phyloP scores from a whole-genome alignment of 2,888 invertebrate genomes.

The Chouioia cunea region DNA sequence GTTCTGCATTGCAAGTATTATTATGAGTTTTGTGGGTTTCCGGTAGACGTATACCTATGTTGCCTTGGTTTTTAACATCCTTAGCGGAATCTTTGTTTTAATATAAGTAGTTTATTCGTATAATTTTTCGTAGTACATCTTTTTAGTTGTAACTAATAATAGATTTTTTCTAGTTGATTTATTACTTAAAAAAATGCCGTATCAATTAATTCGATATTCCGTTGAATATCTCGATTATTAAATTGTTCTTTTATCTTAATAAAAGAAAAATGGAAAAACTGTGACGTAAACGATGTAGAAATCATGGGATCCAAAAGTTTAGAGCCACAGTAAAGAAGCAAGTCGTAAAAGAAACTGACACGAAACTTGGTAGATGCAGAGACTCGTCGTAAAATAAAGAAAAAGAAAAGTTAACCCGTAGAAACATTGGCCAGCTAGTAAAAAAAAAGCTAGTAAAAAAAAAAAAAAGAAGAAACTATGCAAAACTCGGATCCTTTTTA shows the following conservation, averaged over 20 bases:
- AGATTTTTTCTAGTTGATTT: background rate
- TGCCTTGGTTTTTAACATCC: constrained; percentile 11
- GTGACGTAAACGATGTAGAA: background rate
- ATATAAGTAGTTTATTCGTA: constrained; percentile 17
- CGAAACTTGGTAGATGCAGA: constrained; percentile 6
- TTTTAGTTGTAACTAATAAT: background rate
- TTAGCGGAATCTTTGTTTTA: constrained; percentile 9
- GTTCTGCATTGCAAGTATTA: too few relatives aligned
- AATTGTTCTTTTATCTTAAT: background rate
- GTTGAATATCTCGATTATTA: too few relatives aligned
- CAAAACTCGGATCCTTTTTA: constrained; percentile 16
- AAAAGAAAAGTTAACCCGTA: too few relatives aligned
- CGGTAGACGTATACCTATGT: too few relatives aligned
- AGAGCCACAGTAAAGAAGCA: background rate
- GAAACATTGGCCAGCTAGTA: too few relatives aligned
- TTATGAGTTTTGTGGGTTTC: too few relatives aligned
- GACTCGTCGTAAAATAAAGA: constrained; percentile 14
- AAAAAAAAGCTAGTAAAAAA: too few relatives aligned
- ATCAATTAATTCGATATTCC: background rate
- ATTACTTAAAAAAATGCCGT: background rate
- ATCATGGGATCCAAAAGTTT: too few relatives aligned
- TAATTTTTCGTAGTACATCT: constrained; percentile 6
- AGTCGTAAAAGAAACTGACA: constrained; percentile 12
- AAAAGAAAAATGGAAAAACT: background rate
- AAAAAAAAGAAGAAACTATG: constrained; percentile 31